Base-by-base conservation (phyloP, 2,888 invertebrate genomes). In the Asteroscopus sphinx region DNA sequence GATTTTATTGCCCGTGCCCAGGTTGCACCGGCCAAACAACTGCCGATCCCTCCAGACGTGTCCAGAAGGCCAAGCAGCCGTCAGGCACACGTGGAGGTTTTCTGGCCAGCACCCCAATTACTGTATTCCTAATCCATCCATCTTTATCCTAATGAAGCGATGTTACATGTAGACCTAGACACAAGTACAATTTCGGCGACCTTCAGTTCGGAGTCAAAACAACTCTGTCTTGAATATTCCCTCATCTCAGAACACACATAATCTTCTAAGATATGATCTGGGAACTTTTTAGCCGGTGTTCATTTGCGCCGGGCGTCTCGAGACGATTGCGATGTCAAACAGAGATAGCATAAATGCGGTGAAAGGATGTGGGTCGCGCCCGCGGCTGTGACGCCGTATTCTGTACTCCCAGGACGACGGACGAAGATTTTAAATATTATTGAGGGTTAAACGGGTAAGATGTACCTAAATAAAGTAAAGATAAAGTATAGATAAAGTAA, bases 341-440 rank as follows among this genome's bases (percentile, higher is more conserved):
- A 92, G 84, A 89, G 93, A 93, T 93, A 90, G 76, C 55, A 85
- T 79, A 88, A 90, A 90, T 88, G 88, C 79, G 69, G 68, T 92
- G 93, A 92, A 91, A 89, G 92, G 88, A 93, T 88, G 80, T 93
- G 76, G 93, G 93, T 92, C 93, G 87, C 86, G 90, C 87, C 85
- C 80, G 80, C 83, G 82, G 84, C 86, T 62, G 26, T 68, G 12
- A 13, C n/a, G 30, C 12, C 53, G 13, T 83, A 85, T 79, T 86
- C 82, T 73, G 76, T 51, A 61, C 33, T 47, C 73, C 49, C 59
- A 51, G 64, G 62, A 65, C 55, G 40, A 16, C 25, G 3, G 6
- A 9, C 9, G 35, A n/a, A 25, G 32, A 37, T 28, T 35, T 16
- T 36, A 11, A 35, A 52, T 37, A 17, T 15, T 21, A 30, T 17